Evolutionary conservation across 2,888 invertebrate species (phyloP).

Genomic region (Synergus umbraculus): DNA sequence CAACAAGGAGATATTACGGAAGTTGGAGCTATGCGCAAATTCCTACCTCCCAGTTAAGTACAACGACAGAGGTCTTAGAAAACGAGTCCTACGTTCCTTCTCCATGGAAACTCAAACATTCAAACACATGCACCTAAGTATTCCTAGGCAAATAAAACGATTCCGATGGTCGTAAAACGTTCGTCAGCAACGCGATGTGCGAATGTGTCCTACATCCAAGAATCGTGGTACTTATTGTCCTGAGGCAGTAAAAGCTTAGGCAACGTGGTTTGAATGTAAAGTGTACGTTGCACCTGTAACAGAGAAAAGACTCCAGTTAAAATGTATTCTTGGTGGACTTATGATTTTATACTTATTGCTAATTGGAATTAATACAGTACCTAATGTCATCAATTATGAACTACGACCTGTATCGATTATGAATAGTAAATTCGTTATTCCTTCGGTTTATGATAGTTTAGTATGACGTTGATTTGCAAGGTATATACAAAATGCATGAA

Average conservation of each 20-base stretch:
- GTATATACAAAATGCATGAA: not conserved
- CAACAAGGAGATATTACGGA: conserved; percentile 62
- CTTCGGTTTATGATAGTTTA: not conserved
- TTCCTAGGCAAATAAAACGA: conserved; percentile 40
- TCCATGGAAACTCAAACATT: conserved; percentile 51
- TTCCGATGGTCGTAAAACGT: conserved; percentile 43
- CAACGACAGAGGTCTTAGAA: not conserved
- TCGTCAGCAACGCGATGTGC: conserved; percentile 1
- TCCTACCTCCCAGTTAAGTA: conserved; percentile 40
- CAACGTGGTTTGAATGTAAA: conserved; percentile 11
- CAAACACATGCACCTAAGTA: conserved; percentile 30
- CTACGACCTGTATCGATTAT: too few relatives aligned
- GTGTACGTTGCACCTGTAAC: not conserved
- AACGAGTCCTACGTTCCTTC: not conserved
- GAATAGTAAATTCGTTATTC: too few relatives aligned
- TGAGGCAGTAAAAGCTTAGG: conserved; percentile 15
- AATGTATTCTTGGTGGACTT: not conserved
- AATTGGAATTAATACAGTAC: too few relatives aligned
- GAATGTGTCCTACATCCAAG: conserved; percentile 1
- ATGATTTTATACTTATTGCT: not conserved
- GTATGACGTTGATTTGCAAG: not conserved
- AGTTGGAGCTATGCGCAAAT: conserved; percentile 56
- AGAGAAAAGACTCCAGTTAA: not conserved
- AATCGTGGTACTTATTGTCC: conserved; percentile 18
- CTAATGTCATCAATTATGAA: too few relatives aligned